Evolutionary conservation across 2,888 invertebrate genomes (phyloP).

Genomic region (Mesoligia furuncula): DNA sequence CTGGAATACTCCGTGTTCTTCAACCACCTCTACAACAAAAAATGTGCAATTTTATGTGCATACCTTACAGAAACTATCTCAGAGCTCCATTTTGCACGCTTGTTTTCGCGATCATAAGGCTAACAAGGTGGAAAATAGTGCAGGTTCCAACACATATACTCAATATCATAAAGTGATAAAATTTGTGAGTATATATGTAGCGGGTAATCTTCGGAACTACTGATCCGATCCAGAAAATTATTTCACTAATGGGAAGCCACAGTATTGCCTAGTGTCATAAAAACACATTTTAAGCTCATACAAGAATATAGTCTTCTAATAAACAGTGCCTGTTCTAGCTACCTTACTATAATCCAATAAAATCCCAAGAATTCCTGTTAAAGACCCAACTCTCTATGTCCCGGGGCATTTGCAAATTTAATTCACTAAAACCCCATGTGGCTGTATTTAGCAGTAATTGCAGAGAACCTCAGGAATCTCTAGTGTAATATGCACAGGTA

Average conservation of each 20-base stretch:
- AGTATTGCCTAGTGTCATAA: neutral
- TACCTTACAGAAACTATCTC: neutral
- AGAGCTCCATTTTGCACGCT: neutral
- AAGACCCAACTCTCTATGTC: neutral
- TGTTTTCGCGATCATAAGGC: neutral
- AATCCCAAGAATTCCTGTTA: neutral
- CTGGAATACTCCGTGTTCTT: no score
- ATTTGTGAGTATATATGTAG: neutral
- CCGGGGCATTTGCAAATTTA: slow-evolving; percentile 27
- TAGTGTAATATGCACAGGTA: slow-evolving; percentile 5
- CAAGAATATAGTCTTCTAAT: neutral
- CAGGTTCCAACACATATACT: neutral
- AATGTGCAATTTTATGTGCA: neutral
- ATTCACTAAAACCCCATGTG: neutral
- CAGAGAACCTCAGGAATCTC: slow-evolving; percentile 20
- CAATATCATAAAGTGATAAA: neutral
- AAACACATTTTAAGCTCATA: neutral
- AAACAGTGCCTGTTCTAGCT: neutral
- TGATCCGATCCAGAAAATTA: neutral
- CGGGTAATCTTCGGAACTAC: neutral
- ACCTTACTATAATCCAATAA: neutral
- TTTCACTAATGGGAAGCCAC: neutral
- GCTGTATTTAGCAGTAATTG: slow-evolving; percentile 2
- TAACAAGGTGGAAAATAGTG: neutral
- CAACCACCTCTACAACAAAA: neutral